Percentiles rank a stretch among this genome's conserved stretches.
These are phyloP conservation scores for Eudasyphora cyanicolor DNA, from an alignment of 2,888 invertebrate genomes.

Conservation along the genomic window DNA sequence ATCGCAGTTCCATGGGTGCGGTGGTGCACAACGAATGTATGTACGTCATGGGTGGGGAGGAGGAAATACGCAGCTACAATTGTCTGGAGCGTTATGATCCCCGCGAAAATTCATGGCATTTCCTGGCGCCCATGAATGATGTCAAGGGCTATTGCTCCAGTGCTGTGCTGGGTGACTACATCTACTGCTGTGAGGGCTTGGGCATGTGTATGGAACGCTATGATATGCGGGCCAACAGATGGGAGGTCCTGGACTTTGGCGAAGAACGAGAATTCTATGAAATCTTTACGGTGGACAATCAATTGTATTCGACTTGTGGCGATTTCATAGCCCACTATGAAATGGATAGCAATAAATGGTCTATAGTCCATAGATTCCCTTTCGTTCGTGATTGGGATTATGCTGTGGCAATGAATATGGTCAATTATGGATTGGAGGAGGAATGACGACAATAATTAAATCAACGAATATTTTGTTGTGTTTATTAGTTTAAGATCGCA, in stretches of 20 bases:
- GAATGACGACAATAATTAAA: background rate
- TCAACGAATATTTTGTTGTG: background rate
- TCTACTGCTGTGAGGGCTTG: constrained; percentile 73
- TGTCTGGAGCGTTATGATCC: constrained; percentile 72
- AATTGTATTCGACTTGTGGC: constrained; percentile 71
- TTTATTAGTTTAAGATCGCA: background rate
- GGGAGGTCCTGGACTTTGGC: constrained; percentile 73
- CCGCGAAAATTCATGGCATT: constrained; percentile 70
- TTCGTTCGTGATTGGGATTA: constrained; percentile 72
- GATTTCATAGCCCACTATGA: constrained; percentile 70
- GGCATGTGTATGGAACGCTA: constrained; percentile 73
- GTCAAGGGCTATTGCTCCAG: constrained; percentile 74
- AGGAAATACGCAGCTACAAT: constrained; percentile 70
- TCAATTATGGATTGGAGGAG: constrained; percentile 56
- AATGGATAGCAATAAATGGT: constrained; percentile 68
- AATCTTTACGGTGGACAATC: constrained; percentile 71
- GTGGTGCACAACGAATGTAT: constrained; percentile 69
- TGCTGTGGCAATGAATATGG: constrained; percentile 70
- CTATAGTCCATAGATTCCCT: constrained; percentile 68
- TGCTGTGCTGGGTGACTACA: constrained; percentile 69
- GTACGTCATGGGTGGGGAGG: constrained; percentile 74
- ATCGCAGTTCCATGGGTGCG: constrained; percentile 73
- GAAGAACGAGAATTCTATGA: constrained; percentile 73
- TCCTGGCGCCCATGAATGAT: constrained; percentile 69
- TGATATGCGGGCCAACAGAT: constrained; percentile 70